phyloP scores from a whole-genome alignment of 2,113 vertebrate species.

The Chroicocephalus ridibundus region DNA sequence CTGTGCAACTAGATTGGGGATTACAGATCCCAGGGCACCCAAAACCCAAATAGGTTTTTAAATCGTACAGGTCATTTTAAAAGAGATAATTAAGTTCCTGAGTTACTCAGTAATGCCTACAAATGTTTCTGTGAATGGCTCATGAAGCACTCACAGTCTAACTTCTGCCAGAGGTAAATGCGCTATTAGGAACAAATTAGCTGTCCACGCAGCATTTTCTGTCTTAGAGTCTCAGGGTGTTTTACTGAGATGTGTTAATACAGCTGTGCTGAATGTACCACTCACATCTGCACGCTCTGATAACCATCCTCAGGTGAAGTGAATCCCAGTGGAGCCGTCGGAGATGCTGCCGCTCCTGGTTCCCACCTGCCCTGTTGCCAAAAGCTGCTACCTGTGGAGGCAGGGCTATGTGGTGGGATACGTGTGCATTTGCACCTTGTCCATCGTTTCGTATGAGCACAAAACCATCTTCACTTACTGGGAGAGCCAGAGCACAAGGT shows the following conservation, averaged over 20 bases:
- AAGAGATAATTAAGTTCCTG: conserved; percentile 33
- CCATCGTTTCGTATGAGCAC: not conserved
- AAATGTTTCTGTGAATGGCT: conserved; percentile 15
- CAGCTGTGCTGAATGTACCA: not conserved
- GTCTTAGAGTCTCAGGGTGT: not conserved
- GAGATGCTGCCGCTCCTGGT: not conserved
- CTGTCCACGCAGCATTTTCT: not conserved
- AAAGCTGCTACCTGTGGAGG: not conserved
- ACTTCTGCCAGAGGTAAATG: conserved; percentile 7
- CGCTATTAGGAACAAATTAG: conserved; percentile 11
- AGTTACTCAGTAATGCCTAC: not conserved
- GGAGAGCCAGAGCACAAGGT: not conserved
- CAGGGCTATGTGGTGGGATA: not conserved
- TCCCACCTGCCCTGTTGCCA: not conserved
- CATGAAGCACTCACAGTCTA: not conserved
- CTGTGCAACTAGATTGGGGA: not conserved
- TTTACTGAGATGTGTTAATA: conserved; percentile 8
- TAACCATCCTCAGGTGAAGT: conserved; percentile 9
- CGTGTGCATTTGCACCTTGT: not conserved
- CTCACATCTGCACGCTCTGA: not conserved
- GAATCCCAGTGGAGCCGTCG: not conserved
- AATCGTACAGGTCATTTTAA: conserved; percentile 32
- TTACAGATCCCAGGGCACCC: not conserved
- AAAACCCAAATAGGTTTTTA: conserved; percentile 4
- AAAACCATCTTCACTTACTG: not conserved